Base-by-base conservation (phyloP, 2,797 vertebrate genomes). In the Catostomus latipinnis region DNA sequence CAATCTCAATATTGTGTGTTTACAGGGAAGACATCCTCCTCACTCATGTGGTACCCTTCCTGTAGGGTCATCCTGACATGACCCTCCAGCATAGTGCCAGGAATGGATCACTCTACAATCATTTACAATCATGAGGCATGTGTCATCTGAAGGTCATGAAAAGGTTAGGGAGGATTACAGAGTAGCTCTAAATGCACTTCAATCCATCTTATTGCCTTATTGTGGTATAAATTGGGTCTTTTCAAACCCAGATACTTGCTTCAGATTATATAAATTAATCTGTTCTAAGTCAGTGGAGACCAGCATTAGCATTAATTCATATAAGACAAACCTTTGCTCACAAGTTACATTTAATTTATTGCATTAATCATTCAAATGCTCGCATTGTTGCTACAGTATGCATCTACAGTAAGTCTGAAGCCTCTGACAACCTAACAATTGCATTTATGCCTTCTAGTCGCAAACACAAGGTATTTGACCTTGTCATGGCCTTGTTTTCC, bases 391-490 rank as follows among this genome's bases (percentile, higher is more conserved):
- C 10, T 46, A n/a, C 5, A 9, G 5, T 9, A 5, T 49, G 48
- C 8, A 43, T 65, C 13, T 65, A 46, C 43, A 4, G 34, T n/a
- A 13, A 65, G 34, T 34, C 2, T 34, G 34, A 46, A 65, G 62
- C 43, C 62, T 45, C n/a, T 6, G 7, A n/a, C 12, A 65, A 65
- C 34, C 7, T 63, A 13, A 63, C 2, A 8, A 65, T 68, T 77
- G 10, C 43, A 50, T 65, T 73, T 58, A 76, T 71, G 54, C 12
- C 52, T 66, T 70, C 34, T 50, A 8, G 11, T 62, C 14, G 3
- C 50, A 53, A 34, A 11, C 52, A 67, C 10, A 6, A 10, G 11
- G n/a, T 11, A 4, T n/a, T 54, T 78, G 70, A 82, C 70, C 76
- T 78, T 74, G 66, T 57, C 2, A 18, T 13, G 34, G 53, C 66